Evolutionary conservation across 2,113 vertebrate species (phyloP), one percentile per base, ranked within the genome.

Genomic region (Ramphastos sulfuratus): DNA sequence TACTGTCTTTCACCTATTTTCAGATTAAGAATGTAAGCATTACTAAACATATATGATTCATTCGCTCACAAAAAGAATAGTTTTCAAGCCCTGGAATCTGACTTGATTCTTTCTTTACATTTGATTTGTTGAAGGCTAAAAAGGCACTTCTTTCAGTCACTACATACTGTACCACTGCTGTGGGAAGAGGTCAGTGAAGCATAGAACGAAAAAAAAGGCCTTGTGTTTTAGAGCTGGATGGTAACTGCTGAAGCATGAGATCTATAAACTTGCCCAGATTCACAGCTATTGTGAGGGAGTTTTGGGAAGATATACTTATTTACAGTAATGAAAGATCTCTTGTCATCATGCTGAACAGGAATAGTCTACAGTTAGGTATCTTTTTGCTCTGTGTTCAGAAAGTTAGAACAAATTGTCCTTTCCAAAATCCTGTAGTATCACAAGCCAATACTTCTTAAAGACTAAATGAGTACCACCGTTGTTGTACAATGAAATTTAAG

Each of bases 381-480:
- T 82, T 61, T 42, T 35, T 28, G 35, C 23, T 59, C 54, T 39
- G 24, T 25, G 75, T 6, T 44, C 42, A 71, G 54, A 59, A 81
- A 82, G 65, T 39, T 44, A 74, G 78, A 90, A 61, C n/a, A 8
- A 87, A 61, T 9, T 56, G 4, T 16, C 21, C 15, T 12, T 23
- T 7, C 18, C 63, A 10, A 54, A 48, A 9, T 15, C 15, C 28
- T 59, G n/a, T 6, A 39, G 7, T 24, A 66, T 12, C 67, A 67
- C 0, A 10, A 72, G 15, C 15, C n/a, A 28, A 12, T 25, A 19
- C 14, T 35, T 21, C 37, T 67, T 19, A 4, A 81, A 54, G 17
- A 20, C 21, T 23, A 6, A 2, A 6, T 21, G 27, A 55, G 48
- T 1, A 28, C 10, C 27, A 23, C 6, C 30, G 30, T 1, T 8